Conservation (phyloP, 2,888 invertebrate genomes). For the Pristionchus exspectatus region DNA sequence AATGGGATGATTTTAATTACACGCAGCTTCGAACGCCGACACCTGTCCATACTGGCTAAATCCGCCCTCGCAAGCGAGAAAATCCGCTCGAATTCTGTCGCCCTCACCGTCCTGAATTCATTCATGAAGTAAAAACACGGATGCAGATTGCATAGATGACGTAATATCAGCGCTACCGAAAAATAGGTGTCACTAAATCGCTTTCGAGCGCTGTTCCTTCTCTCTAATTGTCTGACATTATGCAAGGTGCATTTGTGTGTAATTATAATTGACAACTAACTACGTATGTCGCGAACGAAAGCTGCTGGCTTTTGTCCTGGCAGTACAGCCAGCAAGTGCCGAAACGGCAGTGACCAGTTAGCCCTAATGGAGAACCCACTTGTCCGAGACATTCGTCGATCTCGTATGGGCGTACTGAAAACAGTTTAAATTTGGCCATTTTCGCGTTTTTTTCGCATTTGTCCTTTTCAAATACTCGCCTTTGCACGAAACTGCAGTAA, state of each 20-base stretch:
- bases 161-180: too few relatives aligned
- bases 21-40: background rate
- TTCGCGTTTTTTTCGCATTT: background rate
- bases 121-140: background rate
- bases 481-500: background rate
- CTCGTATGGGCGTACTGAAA: background rate
- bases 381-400: background rate
- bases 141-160: background rate
- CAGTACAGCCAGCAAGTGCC: slow-evolving; percentile 26
- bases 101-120: background rate
- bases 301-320: background rate
- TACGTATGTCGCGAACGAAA: background rate
- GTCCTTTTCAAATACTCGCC: background rate
- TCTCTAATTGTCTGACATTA: too few relatives aligned
- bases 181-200: too few relatives aligned
- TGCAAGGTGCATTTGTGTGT: too few relatives aligned
- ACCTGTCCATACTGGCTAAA: background rate
- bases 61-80: background rate
- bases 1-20: background rate
- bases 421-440: background rate
- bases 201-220: too few relatives aligned
- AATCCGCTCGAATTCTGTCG: background rate
- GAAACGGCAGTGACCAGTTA: slow-evolving; percentile 8
- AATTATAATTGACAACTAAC: too few relatives aligned
- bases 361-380: background rate